phyloP scores from a whole-genome alignment of 2,113 vertebrate genomes.

The Zosterops borbonicus region DNA sequence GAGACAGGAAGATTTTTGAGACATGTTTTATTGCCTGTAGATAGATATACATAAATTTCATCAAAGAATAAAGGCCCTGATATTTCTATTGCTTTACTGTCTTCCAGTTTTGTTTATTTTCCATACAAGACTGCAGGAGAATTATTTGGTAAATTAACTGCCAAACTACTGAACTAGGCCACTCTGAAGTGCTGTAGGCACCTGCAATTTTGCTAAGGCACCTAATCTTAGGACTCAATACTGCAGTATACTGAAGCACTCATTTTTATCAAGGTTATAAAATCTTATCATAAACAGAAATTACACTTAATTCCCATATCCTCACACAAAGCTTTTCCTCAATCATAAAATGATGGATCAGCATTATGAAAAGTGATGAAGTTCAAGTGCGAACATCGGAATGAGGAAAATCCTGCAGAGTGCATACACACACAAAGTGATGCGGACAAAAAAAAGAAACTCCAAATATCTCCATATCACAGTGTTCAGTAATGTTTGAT shows the following conservation, averaged over 20 bases:
- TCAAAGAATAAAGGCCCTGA: background rate
- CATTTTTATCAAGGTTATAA: background rate
- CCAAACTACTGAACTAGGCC: background rate
- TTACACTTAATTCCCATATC: background rate
- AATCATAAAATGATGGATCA: background rate
- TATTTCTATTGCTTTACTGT: background rate
- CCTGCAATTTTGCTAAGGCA: background rate
- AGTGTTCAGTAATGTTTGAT: background rate
- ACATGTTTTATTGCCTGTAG: background rate
- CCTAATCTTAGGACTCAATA: background rate
- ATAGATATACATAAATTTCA: background rate
- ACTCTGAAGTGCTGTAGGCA: background rate
- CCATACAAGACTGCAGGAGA: background rate
- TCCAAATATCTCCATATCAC: background rate
- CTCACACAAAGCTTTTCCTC: background rate
- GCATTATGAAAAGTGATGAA: background rate
- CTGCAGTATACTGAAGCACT: background rate
- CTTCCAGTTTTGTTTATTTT: background rate
- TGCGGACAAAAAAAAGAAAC: background rate
- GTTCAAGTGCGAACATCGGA: background rate
- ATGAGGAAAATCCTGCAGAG: background rate
- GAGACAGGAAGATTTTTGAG: background rate
- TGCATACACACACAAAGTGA: rapidly evolving
- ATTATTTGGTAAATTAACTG: background rate
- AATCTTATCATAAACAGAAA: background rate